Conservation (phyloP, 92 coral and sea anemone genomes). For the Epizoanthus scotinus region DNA sequence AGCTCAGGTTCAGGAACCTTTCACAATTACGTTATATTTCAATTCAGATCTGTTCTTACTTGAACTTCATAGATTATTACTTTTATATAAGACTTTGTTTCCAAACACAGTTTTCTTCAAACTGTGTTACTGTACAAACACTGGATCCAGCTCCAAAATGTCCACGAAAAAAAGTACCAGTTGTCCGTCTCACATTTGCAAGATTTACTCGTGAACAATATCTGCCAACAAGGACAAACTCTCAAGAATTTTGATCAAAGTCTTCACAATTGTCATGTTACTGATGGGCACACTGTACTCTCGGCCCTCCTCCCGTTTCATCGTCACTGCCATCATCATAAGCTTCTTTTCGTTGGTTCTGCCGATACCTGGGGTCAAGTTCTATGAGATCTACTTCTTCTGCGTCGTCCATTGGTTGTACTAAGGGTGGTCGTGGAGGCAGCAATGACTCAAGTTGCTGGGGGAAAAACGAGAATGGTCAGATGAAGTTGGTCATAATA, state of each 20-base stretch:
- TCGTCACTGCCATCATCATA: slow-evolving; percentile 93
- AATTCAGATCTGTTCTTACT: too few relatives aligned
- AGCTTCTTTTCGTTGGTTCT: slow-evolving; percentile 75
- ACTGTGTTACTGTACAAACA: slow-evolving; percentile 6
- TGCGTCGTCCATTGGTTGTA: slow-evolving; percentile 59
- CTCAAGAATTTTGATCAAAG: background rate
- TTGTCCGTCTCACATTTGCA: slow-evolving; percentile 6
- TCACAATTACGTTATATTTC: too few relatives aligned
- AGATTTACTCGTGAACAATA: background rate
- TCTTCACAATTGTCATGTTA: slow-evolving; percentile 32
- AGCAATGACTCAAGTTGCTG: slow-evolving; percentile 84
- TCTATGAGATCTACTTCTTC: slow-evolving; percentile 86
- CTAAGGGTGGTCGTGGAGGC: slow-evolving; percentile 75
- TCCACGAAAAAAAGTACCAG: slow-evolving; percentile 10
- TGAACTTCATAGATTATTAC: background rate
- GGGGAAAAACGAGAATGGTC: background rate
- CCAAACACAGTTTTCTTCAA: slow-evolving; percentile 8
- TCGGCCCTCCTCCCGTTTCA: slow-evolving; percentile 83
- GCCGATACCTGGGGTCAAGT: slow-evolving; percentile 69
- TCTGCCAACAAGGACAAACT: background rate
- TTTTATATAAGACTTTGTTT: background rate
- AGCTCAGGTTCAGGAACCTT: too few relatives aligned
- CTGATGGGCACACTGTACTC: slow-evolving; percentile 96
- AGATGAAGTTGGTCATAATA: background rate
- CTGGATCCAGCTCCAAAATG: background rate